phyloP scores from a whole-genome alignment of 2,888 invertebrate species.

The Pterostichus madidus region DNA sequence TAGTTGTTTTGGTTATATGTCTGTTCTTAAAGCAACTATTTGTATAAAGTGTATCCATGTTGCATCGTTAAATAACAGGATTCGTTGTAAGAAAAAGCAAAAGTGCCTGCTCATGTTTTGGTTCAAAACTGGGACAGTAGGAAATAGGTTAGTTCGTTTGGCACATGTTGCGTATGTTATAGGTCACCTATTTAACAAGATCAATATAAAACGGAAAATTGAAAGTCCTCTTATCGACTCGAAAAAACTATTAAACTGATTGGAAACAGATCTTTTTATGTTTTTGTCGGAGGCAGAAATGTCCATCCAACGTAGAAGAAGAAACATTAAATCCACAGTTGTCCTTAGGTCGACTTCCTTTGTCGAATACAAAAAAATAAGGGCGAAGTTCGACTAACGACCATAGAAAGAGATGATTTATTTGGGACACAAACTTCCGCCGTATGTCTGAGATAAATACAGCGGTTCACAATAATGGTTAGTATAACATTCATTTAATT shows the following conservation, averaged over 20 bases:
- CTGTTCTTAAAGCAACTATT: too few relatives aligned
- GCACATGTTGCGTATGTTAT: conserved; percentile 21
- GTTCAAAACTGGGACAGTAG: background rate
- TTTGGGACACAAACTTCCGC: conserved; percentile 8
- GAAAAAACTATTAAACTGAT: conserved; percentile 48
- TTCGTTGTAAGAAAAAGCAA: background rate
- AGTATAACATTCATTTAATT: too few relatives aligned
- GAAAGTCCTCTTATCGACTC: conserved; percentile 29
- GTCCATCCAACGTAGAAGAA: conserved; percentile 16
- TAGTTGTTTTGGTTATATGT: too few relatives aligned
- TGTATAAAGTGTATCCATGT: background rate
- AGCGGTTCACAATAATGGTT: too few relatives aligned
- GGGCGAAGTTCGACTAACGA: conserved; percentile 39
- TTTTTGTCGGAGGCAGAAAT: conserved; percentile 23
- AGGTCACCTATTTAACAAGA: conserved; percentile 42
- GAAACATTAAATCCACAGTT: conserved; percentile 44
- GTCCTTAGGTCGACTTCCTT: conserved; percentile 36
- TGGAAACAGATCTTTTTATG: conserved; percentile 38
- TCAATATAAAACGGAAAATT: conserved; percentile 45
- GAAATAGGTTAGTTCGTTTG: conserved; percentile 11
- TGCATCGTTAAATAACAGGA: background rate
- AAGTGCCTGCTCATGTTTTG: background rate
- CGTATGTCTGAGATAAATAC: conserved; percentile 5
- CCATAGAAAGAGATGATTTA: conserved; percentile 48
- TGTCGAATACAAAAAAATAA: conserved; percentile 42